Evolutionary conservation across 2,797 vertebrate genomes (phyloP).

Genomic region (Macrochelys suwanniensis): DNA sequence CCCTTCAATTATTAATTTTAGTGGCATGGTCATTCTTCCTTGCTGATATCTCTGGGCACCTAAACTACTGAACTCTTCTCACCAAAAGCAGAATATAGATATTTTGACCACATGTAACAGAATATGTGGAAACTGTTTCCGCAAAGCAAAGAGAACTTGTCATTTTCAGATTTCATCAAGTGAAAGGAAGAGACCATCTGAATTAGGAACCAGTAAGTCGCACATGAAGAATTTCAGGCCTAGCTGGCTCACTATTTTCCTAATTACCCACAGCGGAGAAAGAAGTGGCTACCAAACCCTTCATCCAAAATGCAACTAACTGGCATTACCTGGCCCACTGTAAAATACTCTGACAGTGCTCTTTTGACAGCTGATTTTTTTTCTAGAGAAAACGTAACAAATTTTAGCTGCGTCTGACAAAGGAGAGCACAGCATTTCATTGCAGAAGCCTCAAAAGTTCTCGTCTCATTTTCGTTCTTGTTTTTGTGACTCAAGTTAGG

Average conservation of each 20-base stretch:
- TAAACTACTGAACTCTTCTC: background rate
- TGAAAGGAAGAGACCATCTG: background rate
- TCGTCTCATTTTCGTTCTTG: background rate
- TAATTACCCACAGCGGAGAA: background rate
- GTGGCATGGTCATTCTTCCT: background rate
- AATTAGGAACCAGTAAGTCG: background rate
- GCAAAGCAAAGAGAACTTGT: fast-evolving
- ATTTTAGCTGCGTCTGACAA: background rate
- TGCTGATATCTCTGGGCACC: background rate
- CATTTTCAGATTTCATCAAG: background rate
- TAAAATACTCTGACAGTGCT: background rate
- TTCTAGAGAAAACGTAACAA: background rate
- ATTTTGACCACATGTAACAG: background rate
- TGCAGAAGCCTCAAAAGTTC: background rate
- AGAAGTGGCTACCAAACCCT: background rate
- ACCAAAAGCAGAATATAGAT: background rate
- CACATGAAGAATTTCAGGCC: background rate
- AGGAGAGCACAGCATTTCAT: background rate
- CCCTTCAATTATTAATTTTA: background rate
- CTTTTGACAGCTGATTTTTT: background rate
- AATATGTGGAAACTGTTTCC: background rate
- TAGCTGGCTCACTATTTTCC: background rate
- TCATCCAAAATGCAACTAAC: background rate
- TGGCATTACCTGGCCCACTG: background rate
- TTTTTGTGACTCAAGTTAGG: background rate